These are phyloP conservation scores for Mythimna impura DNA, from an alignment of 2,888 invertebrate genomes.

Conservation along the genomic window DNA sequence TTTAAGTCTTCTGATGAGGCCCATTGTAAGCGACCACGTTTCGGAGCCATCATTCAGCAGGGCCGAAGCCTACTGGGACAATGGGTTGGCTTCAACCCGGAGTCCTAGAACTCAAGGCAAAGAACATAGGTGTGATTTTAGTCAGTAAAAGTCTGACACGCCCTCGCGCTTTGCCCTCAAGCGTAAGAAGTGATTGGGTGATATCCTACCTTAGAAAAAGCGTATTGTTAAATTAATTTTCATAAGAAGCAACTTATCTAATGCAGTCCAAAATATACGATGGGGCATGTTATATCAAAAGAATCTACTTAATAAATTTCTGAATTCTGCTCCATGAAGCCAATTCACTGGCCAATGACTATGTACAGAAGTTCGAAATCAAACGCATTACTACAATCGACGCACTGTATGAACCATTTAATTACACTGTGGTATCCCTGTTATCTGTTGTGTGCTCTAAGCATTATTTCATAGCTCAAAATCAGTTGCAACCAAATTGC, in stretches of 20 bases:
- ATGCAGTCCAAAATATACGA: not conserved
- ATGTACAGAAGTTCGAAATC: not conserved
- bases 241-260: not conserved
- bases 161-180: no score
- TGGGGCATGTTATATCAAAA: no score
- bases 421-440: not conserved
- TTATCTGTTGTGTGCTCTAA: not conserved
- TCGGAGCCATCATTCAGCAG: no score
- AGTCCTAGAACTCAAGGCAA: no score
- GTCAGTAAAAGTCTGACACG: no score
- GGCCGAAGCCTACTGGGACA: no score
- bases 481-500: conserved; percentile 52
- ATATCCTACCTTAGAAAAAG: no score
- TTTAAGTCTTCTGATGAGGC: no score
- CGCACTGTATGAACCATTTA: not conserved
- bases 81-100: no score
- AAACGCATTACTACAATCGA: not conserved
- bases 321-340: not conserved
- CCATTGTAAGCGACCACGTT: no score
- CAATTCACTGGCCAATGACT: not conserved
- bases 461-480: conserved; percentile 23
- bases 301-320: not conserved
- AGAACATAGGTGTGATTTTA: no score
- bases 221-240: not conserved
- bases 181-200: no score